Conservation (phyloP, 2,888 invertebrate species). For the Spodoptera picta region DNA sequence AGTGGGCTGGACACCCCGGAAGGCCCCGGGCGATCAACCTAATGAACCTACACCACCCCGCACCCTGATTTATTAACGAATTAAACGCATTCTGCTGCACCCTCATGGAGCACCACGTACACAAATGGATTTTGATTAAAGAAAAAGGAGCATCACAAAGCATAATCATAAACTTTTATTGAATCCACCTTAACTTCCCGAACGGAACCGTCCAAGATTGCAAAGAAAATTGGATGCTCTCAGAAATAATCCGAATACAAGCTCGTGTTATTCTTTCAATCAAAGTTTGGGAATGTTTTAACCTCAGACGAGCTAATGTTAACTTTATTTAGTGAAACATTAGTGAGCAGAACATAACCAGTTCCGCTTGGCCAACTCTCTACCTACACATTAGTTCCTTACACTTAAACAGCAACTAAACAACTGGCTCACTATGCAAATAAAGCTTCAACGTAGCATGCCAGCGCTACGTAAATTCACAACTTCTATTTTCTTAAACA, state of each 20-base stretch:
- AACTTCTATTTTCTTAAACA: slow-evolving; percentile 63
- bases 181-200: slow-evolving; percentile 29
- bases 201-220: slow-evolving; percentile 22
- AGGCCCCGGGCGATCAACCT: slow-evolving; percentile 86
- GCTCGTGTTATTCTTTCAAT: slow-evolving; percentile 32
- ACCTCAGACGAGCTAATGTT: slow-evolving; percentile 45
- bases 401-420: slow-evolving; percentile 74
- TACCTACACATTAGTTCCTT: slow-evolving; percentile 72
- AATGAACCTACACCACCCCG: slow-evolving; percentile 86
- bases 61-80: slow-evolving; percentile 88
- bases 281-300: slow-evolving; percentile 35
- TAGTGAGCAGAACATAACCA: slow-evolving; percentile 63
- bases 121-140: slow-evolving; percentile 35
- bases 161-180: slow-evolving; percentile 42
- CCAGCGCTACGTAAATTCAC: slow-evolving; percentile 61
- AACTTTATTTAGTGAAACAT: slow-evolving; percentile 63
- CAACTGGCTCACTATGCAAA: slow-evolving; percentile 76
- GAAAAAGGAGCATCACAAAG: slow-evolving; percentile 33
- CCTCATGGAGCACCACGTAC: slow-evolving; percentile 73
- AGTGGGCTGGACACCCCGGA: slow-evolving; percentile 82
- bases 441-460: slow-evolving; percentile 68
- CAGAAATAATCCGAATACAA: slow-evolving; percentile 27
- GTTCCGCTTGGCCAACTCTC: slow-evolving; percentile 68
- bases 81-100: slow-evolving; percentile 88
- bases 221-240: slow-evolving; percentile 29